Percentiles rank a stretch among this genome's conserved stretches.
Conservation (phyloP, 2,113 vertebrate genomes). For the Mastomys natalensis region DNA sequence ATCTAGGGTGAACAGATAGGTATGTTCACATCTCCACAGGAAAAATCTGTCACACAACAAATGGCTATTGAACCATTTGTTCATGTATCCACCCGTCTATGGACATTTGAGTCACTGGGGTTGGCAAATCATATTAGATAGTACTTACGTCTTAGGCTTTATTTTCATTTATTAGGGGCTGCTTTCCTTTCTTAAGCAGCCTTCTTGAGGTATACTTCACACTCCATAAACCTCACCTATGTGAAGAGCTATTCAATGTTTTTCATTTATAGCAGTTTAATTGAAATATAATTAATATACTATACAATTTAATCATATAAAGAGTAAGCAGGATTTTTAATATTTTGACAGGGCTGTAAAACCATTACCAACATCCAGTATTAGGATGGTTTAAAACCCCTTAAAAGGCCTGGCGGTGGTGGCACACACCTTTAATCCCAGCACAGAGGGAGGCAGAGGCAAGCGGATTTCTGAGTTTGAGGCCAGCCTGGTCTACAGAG, state of each 20-base stretch:
- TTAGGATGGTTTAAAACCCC: background rate
- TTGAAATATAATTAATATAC: constrained; percentile 26
- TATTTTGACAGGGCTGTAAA: background rate
- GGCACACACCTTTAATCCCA: too few species aligned
- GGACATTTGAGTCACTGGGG: background rate
- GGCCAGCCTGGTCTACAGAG: too few species aligned
- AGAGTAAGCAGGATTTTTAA: constrained; percentile 14
- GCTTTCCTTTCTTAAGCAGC: background rate
- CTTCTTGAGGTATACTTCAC: background rate
- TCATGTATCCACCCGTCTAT: background rate
- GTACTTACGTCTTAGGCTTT: background rate
- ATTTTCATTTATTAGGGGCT: background rate
- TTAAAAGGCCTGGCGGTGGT: too few species aligned
- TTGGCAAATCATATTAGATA: background rate
- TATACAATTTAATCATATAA: background rate
- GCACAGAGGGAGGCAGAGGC: too few species aligned
- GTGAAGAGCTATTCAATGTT: background rate
- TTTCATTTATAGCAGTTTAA: background rate
- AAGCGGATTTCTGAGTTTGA: too few species aligned
- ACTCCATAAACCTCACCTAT: background rate
- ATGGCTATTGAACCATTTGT: background rate
- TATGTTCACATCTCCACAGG: background rate
- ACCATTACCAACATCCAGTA: constrained; percentile 2
- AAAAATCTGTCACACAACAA: background rate
- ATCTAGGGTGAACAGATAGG: background rate